Conservation (phyloP, 2,797 vertebrate species). For the Eulemur albifrons region DNA sequence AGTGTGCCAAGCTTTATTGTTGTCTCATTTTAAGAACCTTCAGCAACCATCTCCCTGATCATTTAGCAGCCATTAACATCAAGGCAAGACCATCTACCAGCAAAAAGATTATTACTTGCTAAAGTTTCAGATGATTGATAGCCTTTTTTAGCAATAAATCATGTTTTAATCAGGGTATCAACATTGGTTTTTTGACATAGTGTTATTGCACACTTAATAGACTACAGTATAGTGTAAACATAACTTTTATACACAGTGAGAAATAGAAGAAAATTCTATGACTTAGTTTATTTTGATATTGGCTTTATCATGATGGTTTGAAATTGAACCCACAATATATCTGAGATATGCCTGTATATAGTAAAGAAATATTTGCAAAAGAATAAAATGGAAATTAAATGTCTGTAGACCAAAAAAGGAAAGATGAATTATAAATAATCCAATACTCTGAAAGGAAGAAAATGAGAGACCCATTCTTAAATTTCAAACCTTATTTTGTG, state of each 20-base stretch:
- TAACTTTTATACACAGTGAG: background rate
- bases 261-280: background rate
- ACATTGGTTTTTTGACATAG: background rate
- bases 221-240: background rate
- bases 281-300: background rate
- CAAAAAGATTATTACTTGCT: background rate
- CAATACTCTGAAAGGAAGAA: background rate
- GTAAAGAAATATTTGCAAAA: background rate
- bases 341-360: background rate
- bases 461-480: background rate
- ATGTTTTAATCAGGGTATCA: background rate
- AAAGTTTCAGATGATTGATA: background rate
- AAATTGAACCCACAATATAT: background rate
- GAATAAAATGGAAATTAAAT: background rate
- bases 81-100: background rate
- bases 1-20: background rate
- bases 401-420: background rate
- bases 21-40: background rate
- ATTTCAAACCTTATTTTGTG: background rate
- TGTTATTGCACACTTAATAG: background rate
- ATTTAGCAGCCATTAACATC: background rate
- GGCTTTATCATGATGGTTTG: background rate
- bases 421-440: background rate
- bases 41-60: background rate
- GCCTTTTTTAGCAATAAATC: background rate